These are phyloP conservation scores for Phanerotoma sp. DNA, from an alignment of 2,888 invertebrate genomes.

Conservation along the genomic window DNA sequence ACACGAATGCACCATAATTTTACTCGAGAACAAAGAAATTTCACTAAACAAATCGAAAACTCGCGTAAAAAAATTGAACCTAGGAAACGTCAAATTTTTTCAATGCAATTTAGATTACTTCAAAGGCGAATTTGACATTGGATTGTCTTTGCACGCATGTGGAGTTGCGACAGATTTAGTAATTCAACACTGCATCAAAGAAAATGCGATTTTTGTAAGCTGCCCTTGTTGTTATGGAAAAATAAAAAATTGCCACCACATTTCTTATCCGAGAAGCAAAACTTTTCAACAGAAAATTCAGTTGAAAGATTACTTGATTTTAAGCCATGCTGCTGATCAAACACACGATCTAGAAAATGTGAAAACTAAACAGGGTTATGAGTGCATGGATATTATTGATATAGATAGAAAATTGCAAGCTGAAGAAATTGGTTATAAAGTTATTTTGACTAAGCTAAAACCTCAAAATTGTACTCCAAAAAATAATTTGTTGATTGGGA, in stretches of 20 bases:
- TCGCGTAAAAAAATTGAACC: constrained; percentile 66
- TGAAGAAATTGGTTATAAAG: constrained; percentile 73
- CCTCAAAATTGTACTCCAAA: constrained; percentile 88
- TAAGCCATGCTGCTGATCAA: constrained; percentile 92
- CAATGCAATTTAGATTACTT: constrained; percentile 93
- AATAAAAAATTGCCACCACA: constrained; percentile 76
- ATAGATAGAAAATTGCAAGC: constrained; percentile 79
- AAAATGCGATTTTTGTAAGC: constrained; percentile 79
- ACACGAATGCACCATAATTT: constrained; percentile 74
- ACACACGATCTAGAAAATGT: constrained; percentile 75
- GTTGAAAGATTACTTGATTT: constrained; percentile 70
- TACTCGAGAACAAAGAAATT: constrained; percentile 90
- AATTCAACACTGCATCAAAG: constrained; percentile 76
- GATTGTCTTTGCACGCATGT: constrained; percentile 89
- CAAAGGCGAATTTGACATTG: constrained; percentile 77
- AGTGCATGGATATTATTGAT: constrained; percentile 88
- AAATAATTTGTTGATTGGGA: constrained; percentile 82
- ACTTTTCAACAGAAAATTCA: constrained; percentile 59
- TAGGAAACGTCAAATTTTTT: constrained; percentile 76
- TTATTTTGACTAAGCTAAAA: constrained; percentile 73
- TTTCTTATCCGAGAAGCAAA: constrained; percentile 81
- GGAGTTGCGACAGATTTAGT: constrained; percentile 94
- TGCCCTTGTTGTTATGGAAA: constrained; percentile 96
- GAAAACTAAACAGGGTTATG: constrained; percentile 73
- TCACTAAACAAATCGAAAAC: constrained; percentile 75